Evolutionary conservation across 2,797 vertebrate species (phyloP), one percentile per base, ranked within the genome.

Genomic region (Channa striata): DNA sequence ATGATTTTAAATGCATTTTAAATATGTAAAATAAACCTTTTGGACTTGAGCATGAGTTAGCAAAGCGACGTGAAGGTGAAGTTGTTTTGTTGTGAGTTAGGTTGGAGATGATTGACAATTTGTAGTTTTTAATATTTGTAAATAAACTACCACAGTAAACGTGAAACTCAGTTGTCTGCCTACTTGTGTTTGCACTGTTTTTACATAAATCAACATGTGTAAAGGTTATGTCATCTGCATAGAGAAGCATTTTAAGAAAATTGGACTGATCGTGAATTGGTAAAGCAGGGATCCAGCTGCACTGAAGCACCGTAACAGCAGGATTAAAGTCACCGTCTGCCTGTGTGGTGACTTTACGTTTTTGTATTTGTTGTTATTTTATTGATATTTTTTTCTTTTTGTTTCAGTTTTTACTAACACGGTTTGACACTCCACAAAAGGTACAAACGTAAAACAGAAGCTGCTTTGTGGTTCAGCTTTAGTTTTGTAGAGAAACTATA

Each of bases 11-110:
- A 94, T 98, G 97, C 97, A 95, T 97, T 97, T 98, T 98, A 97
- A 97, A 96, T 96, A 96, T 99, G 97, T 98, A 96, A 97, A 97
- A 97, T 97, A 97, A 96, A 97, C 93, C 93, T 95, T 97, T 96
- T 84, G 87, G 96, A 95, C 93, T 93, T 92, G 93, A 95, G 96
- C 96, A 96, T 96, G 96, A 95, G 93, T 94, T 96, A 94, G 94
- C 86, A 89, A 93, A 89, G 93, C 87, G 84, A 89, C 94, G 78
- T 94, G 88, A 86, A 89, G 86, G 87, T 90, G 91, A 91, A 89
- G 92, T 81, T 91, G 92, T 92, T 93, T 93, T 89, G 74, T 91
- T 92, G 72, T 84, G 63, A 78, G 59, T 78, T 89, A 84, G 84
- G 71, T 70, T 81, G 81, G 76, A 87, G 76, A 69, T 78, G 78